These are phyloP conservation scores for Rutpela maculata DNA, from an alignment of 2,888 invertebrate genomes.

Conservation along the genomic window DNA sequence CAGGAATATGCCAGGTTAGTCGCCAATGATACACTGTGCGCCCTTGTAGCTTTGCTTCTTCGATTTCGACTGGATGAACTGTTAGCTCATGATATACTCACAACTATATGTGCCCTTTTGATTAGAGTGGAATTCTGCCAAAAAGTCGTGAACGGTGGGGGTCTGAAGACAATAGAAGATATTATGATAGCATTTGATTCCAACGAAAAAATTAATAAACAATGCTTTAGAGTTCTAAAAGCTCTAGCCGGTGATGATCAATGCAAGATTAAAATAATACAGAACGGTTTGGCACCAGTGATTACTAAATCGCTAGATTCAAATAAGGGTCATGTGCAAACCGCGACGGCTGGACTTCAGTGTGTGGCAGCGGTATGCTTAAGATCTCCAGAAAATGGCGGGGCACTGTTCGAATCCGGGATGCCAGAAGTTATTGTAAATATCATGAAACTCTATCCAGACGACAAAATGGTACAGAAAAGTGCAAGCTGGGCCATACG, in stretches of 20 bases:
- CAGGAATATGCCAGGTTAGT: conserved; percentile 89
- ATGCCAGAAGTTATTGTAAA: conserved; percentile 84
- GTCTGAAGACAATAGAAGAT: conserved; percentile 80
- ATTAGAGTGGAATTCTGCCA: conserved; percentile 92
- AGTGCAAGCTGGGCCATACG: conserved; percentile 91
- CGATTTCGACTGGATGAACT: conserved; percentile 77
- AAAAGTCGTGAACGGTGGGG: conserved; percentile 86
- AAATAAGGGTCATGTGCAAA: conserved; percentile 76
- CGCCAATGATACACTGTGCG: conserved; percentile 81
- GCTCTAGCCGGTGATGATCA: conserved; percentile 91
- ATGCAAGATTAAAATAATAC: conserved; percentile 86
- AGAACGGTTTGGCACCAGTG: conserved; percentile 83
- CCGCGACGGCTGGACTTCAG: conserved; percentile 80
- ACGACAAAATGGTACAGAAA: conserved; percentile 82
- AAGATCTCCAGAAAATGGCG: conserved; percentile 83
- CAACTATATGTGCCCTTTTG: conserved; percentile 84
- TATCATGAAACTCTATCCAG: conserved; percentile 82
- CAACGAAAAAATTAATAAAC: conserved; percentile 71
- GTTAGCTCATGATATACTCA: conserved; percentile 83
- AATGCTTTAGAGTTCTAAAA: conserved; percentile 83
- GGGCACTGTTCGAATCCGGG: conserved; percentile 82
- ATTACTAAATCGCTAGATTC: conserved; percentile 80
- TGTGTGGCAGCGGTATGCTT: conserved; percentile 86
- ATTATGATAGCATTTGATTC: conserved; percentile 78
- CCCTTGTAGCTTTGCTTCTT: conserved; percentile 78